These are phyloP conservation scores for Laspeyria flexula DNA, from an alignment of 2,888 invertebrate genomes.

Conservation along the genomic window DNA sequence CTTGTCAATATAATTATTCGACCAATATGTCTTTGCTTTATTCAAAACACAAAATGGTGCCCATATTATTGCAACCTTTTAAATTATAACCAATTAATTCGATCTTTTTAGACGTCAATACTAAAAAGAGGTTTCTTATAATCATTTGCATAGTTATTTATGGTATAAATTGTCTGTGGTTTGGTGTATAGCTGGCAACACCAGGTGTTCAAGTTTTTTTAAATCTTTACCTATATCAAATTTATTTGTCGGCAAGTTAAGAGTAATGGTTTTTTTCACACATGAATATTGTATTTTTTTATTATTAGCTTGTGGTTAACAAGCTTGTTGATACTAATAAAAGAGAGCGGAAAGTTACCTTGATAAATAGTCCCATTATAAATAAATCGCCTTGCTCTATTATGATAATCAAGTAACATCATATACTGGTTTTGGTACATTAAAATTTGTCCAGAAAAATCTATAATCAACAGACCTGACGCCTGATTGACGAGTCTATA, in stretches of 20 bases:
- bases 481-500: no score
- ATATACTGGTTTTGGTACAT: neutral
- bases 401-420: neutral
- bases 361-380: neutral
- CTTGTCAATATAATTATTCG: slow-evolving; percentile 10
- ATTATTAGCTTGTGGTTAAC: neutral
- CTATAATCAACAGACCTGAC: no score
- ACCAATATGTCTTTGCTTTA: slow-evolving; percentile 2
- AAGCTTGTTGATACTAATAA: no score
- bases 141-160: slow-evolving; percentile 18
- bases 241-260: slow-evolving; percentile 4
- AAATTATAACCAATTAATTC: slow-evolving; percentile 30
- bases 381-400: neutral
- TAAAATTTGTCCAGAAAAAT: no score
- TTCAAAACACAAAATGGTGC: neutral
- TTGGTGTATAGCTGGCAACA: neutral
- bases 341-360: neutral
- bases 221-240: slow-evolving; percentile 6
- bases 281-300: slow-evolving; percentile 5
- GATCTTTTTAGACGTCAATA: slow-evolving; percentile 9
- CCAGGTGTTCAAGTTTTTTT: slow-evolving; percentile 18
- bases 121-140: slow-evolving; percentile 10
- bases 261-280: slow-evolving; percentile 2
- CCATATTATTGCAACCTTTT: slow-evolving; percentile 6
- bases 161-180: slow-evolving; percentile 4